Evolutionary conservation across 2,797 vertebrate genomes (phyloP).

Genomic region (Pithecia hirsuta): DNA sequence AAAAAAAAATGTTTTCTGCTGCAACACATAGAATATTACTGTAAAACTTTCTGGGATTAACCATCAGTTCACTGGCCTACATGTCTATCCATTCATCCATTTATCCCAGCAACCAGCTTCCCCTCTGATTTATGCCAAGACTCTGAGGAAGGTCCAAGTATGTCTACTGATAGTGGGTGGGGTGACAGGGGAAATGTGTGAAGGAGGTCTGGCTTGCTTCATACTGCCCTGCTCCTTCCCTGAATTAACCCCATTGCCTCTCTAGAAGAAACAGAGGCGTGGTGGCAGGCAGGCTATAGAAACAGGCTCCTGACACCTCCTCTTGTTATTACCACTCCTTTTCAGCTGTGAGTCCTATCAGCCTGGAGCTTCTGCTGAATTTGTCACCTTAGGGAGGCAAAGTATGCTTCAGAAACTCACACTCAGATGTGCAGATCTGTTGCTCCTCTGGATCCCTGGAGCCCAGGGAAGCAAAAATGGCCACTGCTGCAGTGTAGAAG

Average conservation of each 20-base stretch:
- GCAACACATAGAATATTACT: neutral
- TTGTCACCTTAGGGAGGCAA: neutral
- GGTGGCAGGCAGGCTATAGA: neutral
- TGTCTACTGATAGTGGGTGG: neutral
- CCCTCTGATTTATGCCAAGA: neutral
- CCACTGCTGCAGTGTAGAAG: accelerated
- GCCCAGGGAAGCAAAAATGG: neutral
- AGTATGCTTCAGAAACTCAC: neutral
- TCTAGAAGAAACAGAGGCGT: neutral
- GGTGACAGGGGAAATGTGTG: neutral
- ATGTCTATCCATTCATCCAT: neutral
- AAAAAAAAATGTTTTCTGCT: neutral
- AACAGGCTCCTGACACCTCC: neutral
- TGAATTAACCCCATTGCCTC: neutral
- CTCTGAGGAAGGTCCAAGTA: neutral
- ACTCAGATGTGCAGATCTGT: neutral
- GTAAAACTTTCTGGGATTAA: neutral
- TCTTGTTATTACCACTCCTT: neutral
- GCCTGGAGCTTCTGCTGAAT: neutral
- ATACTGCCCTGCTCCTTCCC: neutral
- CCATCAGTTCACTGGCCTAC: neutral
- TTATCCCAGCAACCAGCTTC: neutral
- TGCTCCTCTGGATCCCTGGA: neutral
- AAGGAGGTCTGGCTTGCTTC: neutral
- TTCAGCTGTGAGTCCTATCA: neutral